Conservation (phyloP, 92 coral and sea anemone species). For the Siderastrea siderea region DNA sequence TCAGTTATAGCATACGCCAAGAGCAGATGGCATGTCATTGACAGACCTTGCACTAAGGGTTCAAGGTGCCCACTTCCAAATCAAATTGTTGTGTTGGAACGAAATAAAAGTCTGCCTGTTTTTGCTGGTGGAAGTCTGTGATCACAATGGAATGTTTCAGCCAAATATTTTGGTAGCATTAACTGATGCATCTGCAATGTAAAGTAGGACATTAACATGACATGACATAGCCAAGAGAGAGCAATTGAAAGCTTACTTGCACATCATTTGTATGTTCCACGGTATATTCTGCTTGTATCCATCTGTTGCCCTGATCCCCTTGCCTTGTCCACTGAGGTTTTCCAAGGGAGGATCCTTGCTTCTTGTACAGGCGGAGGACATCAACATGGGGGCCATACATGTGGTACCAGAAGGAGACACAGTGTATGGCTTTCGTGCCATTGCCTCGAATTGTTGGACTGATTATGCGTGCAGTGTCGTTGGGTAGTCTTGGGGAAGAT, state of each 20-base stretch:
- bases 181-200: too few relatives aligned
- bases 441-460: conserved; percentile 83
- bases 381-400: conserved; percentile 98
- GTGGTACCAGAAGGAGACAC: conserved; percentile 94
- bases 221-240: not conserved
- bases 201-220: not conserved
- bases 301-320: conserved; percentile 91
- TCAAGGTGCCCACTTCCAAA: too few relatives aligned
- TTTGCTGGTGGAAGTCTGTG: too few relatives aligned
- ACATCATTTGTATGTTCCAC: conserved; percentile 70
- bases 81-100: too few relatives aligned
- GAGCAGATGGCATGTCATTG: too few relatives aligned
- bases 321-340: conserved; percentile 79
- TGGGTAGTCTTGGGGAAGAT: conserved; percentile 79
- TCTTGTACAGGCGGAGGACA: conserved; percentile 75
- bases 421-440: conserved; percentile 76
- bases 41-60: too few relatives aligned
- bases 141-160: too few relatives aligned
- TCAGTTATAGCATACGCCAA: too few relatives aligned
- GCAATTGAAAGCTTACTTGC: conserved; percentile 46
- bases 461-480: conserved; percentile 80
- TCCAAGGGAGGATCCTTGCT: conserved; percentile 59
- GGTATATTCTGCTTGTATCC: conserved; percentile 89
- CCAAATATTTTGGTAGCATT: too few relatives aligned
- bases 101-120: too few relatives aligned